These are phyloP conservation scores for Saxidomus purpurata DNA, from an alignment of 1,140 invertebrate species.

Conservation along the genomic window DNA sequence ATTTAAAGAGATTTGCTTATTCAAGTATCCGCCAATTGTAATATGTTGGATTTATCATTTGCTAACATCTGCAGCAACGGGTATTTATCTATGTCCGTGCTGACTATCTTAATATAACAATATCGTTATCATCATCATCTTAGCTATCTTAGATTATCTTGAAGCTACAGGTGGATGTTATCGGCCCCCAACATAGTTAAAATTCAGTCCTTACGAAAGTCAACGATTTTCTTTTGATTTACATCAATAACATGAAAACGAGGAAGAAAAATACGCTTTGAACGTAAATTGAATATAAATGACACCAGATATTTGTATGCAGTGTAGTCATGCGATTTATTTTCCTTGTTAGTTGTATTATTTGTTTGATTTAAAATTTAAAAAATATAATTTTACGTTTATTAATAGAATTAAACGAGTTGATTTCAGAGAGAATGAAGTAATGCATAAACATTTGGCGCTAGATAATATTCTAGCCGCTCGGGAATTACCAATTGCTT, in stretches of 20 bases:
- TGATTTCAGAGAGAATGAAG: too few species aligned
- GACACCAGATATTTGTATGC: not conserved
- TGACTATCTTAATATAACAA: slow-evolving; percentile 27
- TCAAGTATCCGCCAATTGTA: not conserved
- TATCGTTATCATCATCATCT: slow-evolving; percentile 30
- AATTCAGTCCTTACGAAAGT: not conserved
- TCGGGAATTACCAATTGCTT: too few species aligned
- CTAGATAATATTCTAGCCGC: too few species aligned
- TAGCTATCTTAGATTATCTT: slow-evolving; percentile 2
- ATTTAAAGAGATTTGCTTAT: not conserved
- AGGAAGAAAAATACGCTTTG: not conserved
- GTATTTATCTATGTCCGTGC: slow-evolving; percentile 5
- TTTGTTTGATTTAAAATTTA: too few species aligned
- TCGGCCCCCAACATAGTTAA: slow-evolving; percentile 8
- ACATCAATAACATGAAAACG: not conserved
- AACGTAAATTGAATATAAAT: not conserved
- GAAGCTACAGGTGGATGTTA: slow-evolving; percentile 3
- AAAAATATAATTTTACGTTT: too few species aligned
- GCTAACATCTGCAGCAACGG: slow-evolving; percentile 8
- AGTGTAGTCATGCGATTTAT: too few species aligned
- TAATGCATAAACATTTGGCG: too few species aligned
- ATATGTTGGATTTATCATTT: not conserved
- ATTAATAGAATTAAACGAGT: too few species aligned
- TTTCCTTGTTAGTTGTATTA: too few species aligned
- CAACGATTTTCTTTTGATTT: not conserved